Conservation (phyloP, 2,113 vertebrate species). For the Sylvia atricapilla region DNA sequence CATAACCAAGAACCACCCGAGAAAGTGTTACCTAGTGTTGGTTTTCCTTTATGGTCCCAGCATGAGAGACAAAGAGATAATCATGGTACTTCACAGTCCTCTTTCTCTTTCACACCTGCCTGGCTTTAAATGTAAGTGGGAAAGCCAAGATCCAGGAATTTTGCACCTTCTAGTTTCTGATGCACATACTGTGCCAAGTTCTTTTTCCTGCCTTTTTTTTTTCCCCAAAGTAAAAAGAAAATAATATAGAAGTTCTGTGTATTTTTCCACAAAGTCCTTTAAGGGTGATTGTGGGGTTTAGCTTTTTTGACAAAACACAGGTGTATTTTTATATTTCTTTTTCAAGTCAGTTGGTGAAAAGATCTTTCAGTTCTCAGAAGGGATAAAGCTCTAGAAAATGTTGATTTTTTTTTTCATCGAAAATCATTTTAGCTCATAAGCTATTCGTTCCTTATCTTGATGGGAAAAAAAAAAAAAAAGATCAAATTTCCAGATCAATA, state of each 20-base stretch:
- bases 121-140: not conserved
- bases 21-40: not conserved
- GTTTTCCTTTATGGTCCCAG: not conserved
- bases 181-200: fast-evolving
- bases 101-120: not conserved
- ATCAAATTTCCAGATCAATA: constrained; percentile 11
- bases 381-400: not conserved
- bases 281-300: not conserved
- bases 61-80: not conserved
- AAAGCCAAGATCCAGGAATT: not conserved
- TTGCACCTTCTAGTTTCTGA: not conserved
- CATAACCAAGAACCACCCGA: not conserved
- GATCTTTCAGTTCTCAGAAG: not conserved
- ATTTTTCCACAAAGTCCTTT: not conserved
- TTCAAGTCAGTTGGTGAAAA: not conserved
- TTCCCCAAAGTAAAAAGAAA: not conserved
- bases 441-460: constrained; percentile 19
- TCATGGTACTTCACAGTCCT: not conserved
- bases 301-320: not conserved
- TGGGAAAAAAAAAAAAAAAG: not conserved
- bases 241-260: not conserved
- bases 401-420: not conserved
- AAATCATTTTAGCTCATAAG: constrained; percentile 14
- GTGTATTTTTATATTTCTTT: not conserved
- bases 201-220: not conserved